Percentiles rank a stretch among this genome's conserved stretches.
phyloP scores from a whole-genome alignment of 2,888 invertebrate genomes.

The Cybosia mesomella region DNA sequence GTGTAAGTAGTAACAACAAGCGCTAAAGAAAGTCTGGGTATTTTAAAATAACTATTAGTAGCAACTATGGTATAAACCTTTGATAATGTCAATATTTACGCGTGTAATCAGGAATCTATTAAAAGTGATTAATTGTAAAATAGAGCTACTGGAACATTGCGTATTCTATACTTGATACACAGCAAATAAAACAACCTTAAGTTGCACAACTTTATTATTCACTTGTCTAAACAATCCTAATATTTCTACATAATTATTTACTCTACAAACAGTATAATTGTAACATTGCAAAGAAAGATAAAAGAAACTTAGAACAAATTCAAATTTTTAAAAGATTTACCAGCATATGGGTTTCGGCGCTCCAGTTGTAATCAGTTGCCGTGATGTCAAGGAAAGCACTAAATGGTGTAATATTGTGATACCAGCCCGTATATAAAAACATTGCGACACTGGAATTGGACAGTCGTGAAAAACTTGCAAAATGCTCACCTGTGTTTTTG shows the following conservation, averaged over 20 bases:
- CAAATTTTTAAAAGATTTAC: constrained; percentile 30
- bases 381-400: constrained; percentile 69
- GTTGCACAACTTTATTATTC: constrained; percentile 3
- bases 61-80: too few relatives aligned
- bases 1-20: too few relatives aligned
- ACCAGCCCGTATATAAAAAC: constrained; percentile 78
- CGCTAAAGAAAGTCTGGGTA: neutral
- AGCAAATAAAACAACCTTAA: neutral
- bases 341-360: constrained; percentile 20
- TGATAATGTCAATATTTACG: too few relatives aligned
- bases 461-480: constrained; percentile 65
- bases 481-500: constrained; percentile 66
- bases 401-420: constrained; percentile 61
- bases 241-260: constrained; percentile 6
- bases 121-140: neutral
- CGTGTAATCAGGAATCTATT: neutral
- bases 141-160: neutral
- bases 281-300: constrained; percentile 18
- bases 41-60: neutral
- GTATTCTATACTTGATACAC: neutral
- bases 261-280: constrained; percentile 15
- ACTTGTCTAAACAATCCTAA: constrained; percentile 15
- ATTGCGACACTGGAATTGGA: constrained; percentile 56
- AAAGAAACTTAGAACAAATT: constrained; percentile 20
- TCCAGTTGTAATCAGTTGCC: constrained; percentile 55